Evolutionary conservation across 2,113 vertebrate species (phyloP).

Genomic region (Hemichromis elongatus): DNA sequence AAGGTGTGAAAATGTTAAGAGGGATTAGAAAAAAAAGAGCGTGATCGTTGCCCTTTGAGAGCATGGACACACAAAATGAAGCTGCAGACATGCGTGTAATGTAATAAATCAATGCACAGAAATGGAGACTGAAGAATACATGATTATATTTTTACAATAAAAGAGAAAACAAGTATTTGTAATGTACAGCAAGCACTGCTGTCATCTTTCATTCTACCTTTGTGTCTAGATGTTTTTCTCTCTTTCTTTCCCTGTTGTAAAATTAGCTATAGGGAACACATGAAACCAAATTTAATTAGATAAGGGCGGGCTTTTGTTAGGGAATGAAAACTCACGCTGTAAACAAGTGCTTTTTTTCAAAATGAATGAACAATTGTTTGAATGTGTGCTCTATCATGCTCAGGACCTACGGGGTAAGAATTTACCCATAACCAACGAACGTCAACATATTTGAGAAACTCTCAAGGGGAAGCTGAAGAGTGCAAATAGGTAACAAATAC

Average conservation of each 20-base stretch:
- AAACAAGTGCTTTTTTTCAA: background rate
- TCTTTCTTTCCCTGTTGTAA: background rate
- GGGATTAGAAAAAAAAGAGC: background rate
- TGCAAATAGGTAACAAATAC: background rate
- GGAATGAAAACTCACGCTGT: background rate
- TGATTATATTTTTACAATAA: background rate
- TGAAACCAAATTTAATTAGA: background rate
- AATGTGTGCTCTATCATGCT: background rate
- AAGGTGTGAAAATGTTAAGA: constrained; percentile 44
- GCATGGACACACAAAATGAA: background rate
- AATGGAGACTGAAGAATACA: background rate
- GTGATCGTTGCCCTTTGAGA: background rate
- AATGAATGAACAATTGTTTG: background rate
- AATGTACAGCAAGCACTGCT: background rate
- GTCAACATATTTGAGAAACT: background rate
- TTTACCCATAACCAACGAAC: background rate
- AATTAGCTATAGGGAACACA: background rate
- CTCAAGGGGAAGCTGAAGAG: background rate
- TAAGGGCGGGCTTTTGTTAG: background rate
- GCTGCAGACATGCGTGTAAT: background rate
- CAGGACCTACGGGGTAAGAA: background rate
- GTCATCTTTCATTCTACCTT: background rate
- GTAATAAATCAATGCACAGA: background rate
- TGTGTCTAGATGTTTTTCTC: background rate
- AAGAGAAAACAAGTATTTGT: background rate